These are phyloP conservation scores for Drosophila sordidapex DNA, from an alignment of 2,888 invertebrate species.

Conservation along the genomic window DNA sequence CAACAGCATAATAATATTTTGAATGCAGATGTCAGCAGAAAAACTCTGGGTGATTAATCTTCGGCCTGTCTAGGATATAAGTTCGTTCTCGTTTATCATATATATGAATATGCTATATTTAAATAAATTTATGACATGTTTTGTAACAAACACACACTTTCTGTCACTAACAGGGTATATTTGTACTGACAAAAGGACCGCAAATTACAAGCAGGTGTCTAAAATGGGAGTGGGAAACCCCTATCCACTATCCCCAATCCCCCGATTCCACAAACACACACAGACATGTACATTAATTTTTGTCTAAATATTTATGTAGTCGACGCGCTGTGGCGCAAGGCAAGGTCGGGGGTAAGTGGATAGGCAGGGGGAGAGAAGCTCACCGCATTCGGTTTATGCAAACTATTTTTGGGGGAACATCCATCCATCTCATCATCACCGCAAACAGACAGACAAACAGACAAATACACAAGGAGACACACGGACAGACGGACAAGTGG, in stretches of 20 bases:
- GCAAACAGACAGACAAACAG: constrained; percentile 21
- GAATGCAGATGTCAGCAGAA: not conserved
- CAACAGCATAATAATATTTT: not conserved
- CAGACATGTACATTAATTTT: constrained; percentile 44
- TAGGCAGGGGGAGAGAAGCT: not conserved
- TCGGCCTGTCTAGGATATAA: not conserved
- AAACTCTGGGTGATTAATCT: not conserved
- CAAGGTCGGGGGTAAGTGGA: constrained; percentile 61
- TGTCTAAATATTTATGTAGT: constrained; percentile 75
- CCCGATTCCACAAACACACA: not conserved
- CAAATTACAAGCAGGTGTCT: constrained; percentile 24
- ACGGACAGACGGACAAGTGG: not conserved
- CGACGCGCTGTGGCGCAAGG: constrained; percentile 28
- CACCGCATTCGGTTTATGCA: constrained; percentile 29
- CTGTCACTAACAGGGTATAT: not conserved
- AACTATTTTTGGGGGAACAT: constrained; percentile 55
- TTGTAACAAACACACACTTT: not conserved
- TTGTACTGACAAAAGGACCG: constrained; percentile 12
- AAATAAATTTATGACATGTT: not conserved
- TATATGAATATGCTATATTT: not conserved
- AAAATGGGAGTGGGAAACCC: constrained; percentile 26
- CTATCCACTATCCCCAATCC: not conserved
- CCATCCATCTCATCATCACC: constrained; percentile 53
- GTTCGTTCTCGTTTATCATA: not conserved
- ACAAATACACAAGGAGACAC: constrained; percentile 6